Evolutionary conservation across 2,113 vertebrate genomes (phyloP).

Genomic region (Archocentrus centrarchus): DNA sequence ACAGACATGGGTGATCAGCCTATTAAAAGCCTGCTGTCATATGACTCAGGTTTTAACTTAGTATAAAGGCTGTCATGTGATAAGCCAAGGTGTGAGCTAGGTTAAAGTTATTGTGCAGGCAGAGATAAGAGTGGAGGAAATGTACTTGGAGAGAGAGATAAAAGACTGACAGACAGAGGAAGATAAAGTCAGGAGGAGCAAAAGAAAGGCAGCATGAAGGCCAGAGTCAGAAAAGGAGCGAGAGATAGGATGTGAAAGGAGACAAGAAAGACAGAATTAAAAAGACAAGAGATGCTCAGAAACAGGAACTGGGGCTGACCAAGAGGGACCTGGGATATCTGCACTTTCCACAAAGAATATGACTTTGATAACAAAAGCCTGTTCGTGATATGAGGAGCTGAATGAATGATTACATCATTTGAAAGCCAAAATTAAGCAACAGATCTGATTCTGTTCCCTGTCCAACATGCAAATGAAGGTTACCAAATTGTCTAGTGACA

Average conservation of each 20-base stretch:
- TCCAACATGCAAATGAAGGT: constrained; percentile 6
- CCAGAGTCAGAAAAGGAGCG: constrained; percentile 8
- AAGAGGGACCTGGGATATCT: constrained; percentile 37
- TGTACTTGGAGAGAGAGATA: constrained; percentile 34
- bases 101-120: background rate
- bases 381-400: background rate
- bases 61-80: constrained; percentile 42
- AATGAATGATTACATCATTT: background rate
- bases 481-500: background rate
- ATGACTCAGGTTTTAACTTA: constrained; percentile 27
- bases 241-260: constrained; percentile 37
- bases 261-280: constrained; percentile 28
- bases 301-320: constrained; percentile 39
- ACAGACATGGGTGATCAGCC: constrained; percentile 15
- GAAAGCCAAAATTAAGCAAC: constrained; percentile 1
- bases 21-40: constrained; percentile 19
- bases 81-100: constrained; percentile 16
- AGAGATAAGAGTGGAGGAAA: constrained; percentile 26
- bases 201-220: constrained; percentile 15
- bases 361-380: constrained; percentile 10
- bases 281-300: constrained; percentile 24
- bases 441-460: background rate
- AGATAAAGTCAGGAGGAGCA: constrained; percentile 24
- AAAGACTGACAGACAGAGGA: constrained; percentile 33
- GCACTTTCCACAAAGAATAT: constrained; percentile 23